A percentile compares a stretch with the other conserved stretches of the same genome.
These are phyloP conservation scores for Spodoptera litura DNA, from an alignment of 1,140 invertebrate genomes.

Conservation along the genomic window DNA sequence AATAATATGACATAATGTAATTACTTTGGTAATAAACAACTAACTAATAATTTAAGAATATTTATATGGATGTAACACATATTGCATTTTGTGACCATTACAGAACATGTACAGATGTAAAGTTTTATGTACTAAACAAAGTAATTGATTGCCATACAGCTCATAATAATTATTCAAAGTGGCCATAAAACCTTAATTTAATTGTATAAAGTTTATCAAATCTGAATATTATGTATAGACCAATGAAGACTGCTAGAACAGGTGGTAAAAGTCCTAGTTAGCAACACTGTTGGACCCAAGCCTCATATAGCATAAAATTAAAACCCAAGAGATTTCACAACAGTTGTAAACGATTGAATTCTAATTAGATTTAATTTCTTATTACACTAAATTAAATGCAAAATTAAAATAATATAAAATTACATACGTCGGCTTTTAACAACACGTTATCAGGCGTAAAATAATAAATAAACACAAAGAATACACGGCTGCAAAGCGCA, in stretches of 20 bases:
- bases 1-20: too few relatives aligned
- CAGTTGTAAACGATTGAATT: background rate
- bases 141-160: too few relatives aligned
- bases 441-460: conserved; percentile 10
- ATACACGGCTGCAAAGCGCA: conserved; percentile 52
- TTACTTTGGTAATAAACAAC: too few relatives aligned
- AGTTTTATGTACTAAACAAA: too few relatives aligned
- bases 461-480: conserved; percentile 64
- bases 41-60: too few relatives aligned
- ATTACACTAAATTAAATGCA: background rate
- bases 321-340: conserved; percentile 7
- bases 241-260: background rate
- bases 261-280: conserved; percentile 10
- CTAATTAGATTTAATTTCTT: background rate
- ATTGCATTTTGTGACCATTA: too few relatives aligned
- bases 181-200: background rate
- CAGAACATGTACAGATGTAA: too few relatives aligned
- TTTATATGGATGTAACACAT: too few relatives aligned
- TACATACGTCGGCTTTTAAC: background rate
- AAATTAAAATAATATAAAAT: background rate
- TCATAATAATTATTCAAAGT: too few relatives aligned
- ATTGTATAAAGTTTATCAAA: background rate
- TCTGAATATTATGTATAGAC: background rate
- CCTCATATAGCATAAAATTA: conserved; percentile 13
- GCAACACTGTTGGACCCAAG: background rate